A percentile compares a stretch with the other conserved stretches of the same genome.
Conservation (phyloP, 1,140 invertebrate species). For the Scaptomyza montana region DNA sequence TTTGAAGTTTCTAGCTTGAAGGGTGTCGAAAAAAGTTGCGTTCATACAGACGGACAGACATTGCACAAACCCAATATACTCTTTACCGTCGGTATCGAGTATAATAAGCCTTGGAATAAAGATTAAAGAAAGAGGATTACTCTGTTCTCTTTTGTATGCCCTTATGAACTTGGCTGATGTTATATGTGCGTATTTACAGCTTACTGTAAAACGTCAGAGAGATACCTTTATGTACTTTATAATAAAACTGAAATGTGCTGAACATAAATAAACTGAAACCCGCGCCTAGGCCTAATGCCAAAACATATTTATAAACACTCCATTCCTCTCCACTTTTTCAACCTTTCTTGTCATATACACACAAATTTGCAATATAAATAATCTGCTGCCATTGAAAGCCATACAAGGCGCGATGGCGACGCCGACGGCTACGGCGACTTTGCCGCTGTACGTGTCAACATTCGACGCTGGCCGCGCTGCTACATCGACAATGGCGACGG, state of each 20-base stretch:
- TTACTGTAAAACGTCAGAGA: too few species aligned
- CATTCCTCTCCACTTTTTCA: background rate
- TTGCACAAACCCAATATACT: too few species aligned
- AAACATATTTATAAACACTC: constrained; percentile 71
- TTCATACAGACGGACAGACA: too few species aligned
- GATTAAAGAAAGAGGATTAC: too few species aligned
- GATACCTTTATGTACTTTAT: too few species aligned
- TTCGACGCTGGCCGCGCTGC: constrained; percentile 65
- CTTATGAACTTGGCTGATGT: background rate
- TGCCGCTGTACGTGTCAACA: constrained; percentile 70
- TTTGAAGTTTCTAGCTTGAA: too few species aligned
- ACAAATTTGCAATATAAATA: constrained; percentile 76
- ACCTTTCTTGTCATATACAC: constrained; percentile 1
- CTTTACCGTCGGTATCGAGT: too few species aligned
- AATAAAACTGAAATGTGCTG: background rate
- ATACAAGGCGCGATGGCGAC: constrained; percentile 74
- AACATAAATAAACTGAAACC: constrained; percentile 35
- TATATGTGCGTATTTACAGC: too few species aligned
- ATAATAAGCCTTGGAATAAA: too few species aligned
- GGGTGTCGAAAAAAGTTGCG: too few species aligned
- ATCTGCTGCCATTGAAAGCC: constrained; percentile 81
- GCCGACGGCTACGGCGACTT: constrained; percentile 4
- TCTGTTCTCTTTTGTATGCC: too few species aligned
- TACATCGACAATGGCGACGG: constrained; percentile 32
- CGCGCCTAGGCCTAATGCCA: constrained; percentile 65